Percentiles rank a stretch among this genome's conserved stretches.
These are phyloP conservation scores for Coenobita brevimanus DNA, from an alignment of 1,140 invertebrate genomes.

Conservation along the genomic window DNA sequence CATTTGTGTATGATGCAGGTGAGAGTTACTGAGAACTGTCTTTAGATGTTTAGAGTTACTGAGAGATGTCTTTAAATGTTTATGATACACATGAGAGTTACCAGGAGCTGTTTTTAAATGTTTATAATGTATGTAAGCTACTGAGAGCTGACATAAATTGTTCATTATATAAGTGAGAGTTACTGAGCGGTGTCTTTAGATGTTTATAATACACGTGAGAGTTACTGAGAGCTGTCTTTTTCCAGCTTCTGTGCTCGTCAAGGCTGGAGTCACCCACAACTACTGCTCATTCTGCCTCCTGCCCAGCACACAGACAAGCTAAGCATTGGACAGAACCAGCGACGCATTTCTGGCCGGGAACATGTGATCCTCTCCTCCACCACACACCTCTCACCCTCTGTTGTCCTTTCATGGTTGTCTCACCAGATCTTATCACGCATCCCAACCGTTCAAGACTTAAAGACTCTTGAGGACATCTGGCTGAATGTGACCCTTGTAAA, in stretches of 20 bases:
- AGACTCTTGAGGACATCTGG: conserved; percentile 44
- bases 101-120: background rate
- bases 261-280: conserved; percentile 55
- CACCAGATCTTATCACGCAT: conserved; percentile 33
- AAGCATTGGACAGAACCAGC: background rate
- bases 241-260: conserved; percentile 56
- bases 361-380: conserved; percentile 37
- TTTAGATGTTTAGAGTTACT: background rate
- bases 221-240: background rate
- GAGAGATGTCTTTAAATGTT: background rate
- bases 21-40: too few species aligned
- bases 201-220: background rate
- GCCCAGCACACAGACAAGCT: background rate
- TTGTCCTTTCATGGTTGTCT: conserved; percentile 43
- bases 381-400: conserved; percentile 15
- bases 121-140: too few species aligned
- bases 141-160: too few species aligned
- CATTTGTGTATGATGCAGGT: too few species aligned
- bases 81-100: too few species aligned
- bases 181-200: background rate
- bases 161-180: background rate
- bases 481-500: conserved; percentile 32
- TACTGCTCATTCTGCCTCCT: conserved; percentile 43
- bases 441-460: conserved; percentile 20
- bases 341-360: conserved; percentile 26